Evolutionary conservation across 2,888 invertebrate species (phyloP).

Genomic region (Plagodis dolabraria): DNA sequence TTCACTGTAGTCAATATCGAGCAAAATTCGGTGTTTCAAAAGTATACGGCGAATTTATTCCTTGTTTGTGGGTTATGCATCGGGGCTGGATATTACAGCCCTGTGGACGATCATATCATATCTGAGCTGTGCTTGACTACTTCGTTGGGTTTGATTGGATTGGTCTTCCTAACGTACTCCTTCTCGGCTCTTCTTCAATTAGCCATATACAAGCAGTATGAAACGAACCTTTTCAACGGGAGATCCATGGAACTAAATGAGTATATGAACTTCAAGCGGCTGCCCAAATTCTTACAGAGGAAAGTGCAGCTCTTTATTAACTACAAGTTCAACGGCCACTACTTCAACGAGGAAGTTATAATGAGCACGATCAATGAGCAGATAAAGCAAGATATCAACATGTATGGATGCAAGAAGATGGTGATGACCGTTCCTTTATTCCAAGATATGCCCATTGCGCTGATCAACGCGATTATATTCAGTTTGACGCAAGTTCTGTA

Average conservation of each 20-base stretch:
- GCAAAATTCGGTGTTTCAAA: slow-evolving; percentile 39
- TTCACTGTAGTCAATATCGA: slow-evolving; percentile 35
- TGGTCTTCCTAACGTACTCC: slow-evolving; percentile 53
- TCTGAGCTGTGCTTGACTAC: slow-evolving; percentile 52
- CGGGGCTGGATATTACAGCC: slow-evolving; percentile 54
- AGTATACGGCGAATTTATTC: slow-evolving; percentile 58
- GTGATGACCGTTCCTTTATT: slow-evolving; percentile 83
- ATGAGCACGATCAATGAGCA: slow-evolving; percentile 65
- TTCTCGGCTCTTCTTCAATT: slow-evolving; percentile 54
- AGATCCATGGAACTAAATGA: slow-evolving; percentile 54
- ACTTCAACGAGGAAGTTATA: slow-evolving; percentile 59
- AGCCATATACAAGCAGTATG: slow-evolving; percentile 52
- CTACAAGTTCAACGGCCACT: slow-evolving; percentile 63
- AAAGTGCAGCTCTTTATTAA: slow-evolving; percentile 60
- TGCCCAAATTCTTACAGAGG: slow-evolving; percentile 53
- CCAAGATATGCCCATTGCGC: slow-evolving; percentile 74
- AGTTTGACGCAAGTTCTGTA: slow-evolving; percentile 80
- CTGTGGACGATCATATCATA: slow-evolving; percentile 44
- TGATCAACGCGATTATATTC: slow-evolving; percentile 79
- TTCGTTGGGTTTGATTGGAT: slow-evolving; percentile 48
- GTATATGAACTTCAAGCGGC: slow-evolving; percentile 52
- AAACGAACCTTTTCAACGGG: slow-evolving; percentile 53
- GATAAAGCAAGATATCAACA: slow-evolving; percentile 81
- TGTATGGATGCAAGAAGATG: slow-evolving; percentile 81
- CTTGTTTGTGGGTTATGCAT: slow-evolving; percentile 53